Conservation (phyloP, 64 coral and sea anemone genomes). For the Dendronephthya gigantea region DNA sequence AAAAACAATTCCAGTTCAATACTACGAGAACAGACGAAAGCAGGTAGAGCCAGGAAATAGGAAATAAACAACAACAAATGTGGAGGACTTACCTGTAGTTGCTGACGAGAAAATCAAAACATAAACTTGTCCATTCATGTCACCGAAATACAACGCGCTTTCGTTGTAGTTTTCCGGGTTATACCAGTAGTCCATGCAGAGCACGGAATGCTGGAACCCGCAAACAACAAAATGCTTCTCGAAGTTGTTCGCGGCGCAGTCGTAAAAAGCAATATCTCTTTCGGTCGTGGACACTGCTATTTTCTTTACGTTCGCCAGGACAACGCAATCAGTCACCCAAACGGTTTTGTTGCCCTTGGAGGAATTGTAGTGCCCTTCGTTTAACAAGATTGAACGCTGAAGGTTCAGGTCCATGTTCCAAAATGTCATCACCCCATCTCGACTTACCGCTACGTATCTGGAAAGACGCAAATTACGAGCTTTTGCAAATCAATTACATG, state of each 20-base stretch:
- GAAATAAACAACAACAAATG: too few species aligned
- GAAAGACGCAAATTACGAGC: not conserved
- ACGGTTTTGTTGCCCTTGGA: slow-evolving; percentile 60
- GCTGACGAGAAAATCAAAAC: slow-evolving; percentile 70
- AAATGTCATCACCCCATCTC: slow-evolving; percentile 64
- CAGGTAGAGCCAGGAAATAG: too few species aligned
- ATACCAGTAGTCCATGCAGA: slow-evolving; percentile 96
- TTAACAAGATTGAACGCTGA: slow-evolving; percentile 35
- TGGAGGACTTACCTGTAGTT: slow-evolving; percentile 27
- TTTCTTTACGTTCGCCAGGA: slow-evolving; percentile 89
- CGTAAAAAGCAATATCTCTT: slow-evolving; percentile 93
- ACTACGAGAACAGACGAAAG: too few species aligned
- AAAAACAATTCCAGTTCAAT: not conserved
- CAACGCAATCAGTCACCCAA: slow-evolving; percentile 97
- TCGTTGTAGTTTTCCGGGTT: slow-evolving; percentile 61
- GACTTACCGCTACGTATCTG: slow-evolving; percentile 81
- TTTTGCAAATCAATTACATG: not conserved
- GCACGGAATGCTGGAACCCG: slow-evolving; percentile 70
- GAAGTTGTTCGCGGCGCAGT: slow-evolving; percentile 86
- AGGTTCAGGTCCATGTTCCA: slow-evolving; percentile 88
- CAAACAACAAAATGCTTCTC: slow-evolving; percentile 84
- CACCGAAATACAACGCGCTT: slow-evolving; percentile 65
- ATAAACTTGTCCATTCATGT: slow-evolving; percentile 58
- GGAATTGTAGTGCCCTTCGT: slow-evolving; percentile 19
- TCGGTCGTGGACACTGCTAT: slow-evolving; percentile 83